Percentiles rank a stretch among this genome's conserved stretches.
phyloP scores from a whole-genome alignment of 1,140 invertebrate species.

The Caligus rogercresseyi region DNA sequence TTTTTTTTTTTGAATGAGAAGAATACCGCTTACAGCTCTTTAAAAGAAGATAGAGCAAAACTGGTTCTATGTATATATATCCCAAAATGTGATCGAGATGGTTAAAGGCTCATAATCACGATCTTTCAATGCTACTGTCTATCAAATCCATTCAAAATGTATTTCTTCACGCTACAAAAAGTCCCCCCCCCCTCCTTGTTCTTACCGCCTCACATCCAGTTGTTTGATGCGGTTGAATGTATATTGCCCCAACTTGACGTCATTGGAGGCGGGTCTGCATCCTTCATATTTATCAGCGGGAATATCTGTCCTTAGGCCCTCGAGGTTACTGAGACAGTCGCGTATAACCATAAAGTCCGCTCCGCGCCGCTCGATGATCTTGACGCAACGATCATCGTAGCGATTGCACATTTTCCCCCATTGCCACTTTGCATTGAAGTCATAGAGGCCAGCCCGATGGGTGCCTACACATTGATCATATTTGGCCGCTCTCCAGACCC shows the following conservation, averaged over 20 bases:
- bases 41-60: too few species aligned
- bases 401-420: slow-evolving; percentile 57
- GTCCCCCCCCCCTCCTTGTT: too few species aligned
- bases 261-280: slow-evolving; percentile 55
- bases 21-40: too few species aligned
- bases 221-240: slow-evolving; percentile 70
- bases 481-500: slow-evolving; percentile 13
- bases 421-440: slow-evolving; percentile 63
- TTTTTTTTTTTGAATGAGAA: too few species aligned
- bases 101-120: too few species aligned
- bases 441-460: slow-evolving; percentile 53
- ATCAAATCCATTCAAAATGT: too few species aligned
- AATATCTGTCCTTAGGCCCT: slow-evolving; percentile 56
- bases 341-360: slow-evolving; percentile 59
- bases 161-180: too few species aligned
- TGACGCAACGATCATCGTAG: slow-evolving; percentile 68
- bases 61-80: too few species aligned
- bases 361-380: slow-evolving; percentile 35
- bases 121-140: too few species aligned
- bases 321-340: slow-evolving; percentile 61
- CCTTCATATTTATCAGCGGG: slow-evolving; percentile 58
- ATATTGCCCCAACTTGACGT: slow-evolving; percentile 60
- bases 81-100: too few species aligned
- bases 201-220: slow-evolving; percentile 51
- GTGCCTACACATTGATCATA: slow-evolving; percentile 71